Evolutionary conservation across 2,113 vertebrate genomes (phyloP).

Genomic region (Toxotes jaculatrix): DNA sequence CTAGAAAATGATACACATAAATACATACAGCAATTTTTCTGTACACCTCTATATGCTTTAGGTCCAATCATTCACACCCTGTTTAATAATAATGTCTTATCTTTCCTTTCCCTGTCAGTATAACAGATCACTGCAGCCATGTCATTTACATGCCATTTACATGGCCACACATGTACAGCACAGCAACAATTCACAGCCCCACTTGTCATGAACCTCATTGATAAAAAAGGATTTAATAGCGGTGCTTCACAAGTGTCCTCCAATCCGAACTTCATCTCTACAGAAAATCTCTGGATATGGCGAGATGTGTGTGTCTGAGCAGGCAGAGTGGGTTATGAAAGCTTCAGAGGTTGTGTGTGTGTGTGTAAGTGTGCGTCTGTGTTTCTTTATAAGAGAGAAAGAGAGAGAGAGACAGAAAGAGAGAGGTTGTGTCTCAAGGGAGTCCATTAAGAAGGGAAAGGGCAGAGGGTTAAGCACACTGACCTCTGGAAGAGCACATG

Average conservation of each 20-base stretch:
- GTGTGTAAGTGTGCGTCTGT: not conserved
- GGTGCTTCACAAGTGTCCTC: slow-evolving; percentile 15
- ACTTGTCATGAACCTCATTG: slow-evolving; percentile 11
- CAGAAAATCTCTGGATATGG: slow-evolving; percentile 28
- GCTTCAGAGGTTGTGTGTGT: not conserved
- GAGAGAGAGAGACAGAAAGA: not conserved
- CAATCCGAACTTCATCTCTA: slow-evolving; percentile 20
- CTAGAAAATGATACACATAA: slow-evolving; percentile 10
- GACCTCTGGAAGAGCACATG: slow-evolving; percentile 9
- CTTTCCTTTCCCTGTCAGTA: slow-evolving; percentile 4
- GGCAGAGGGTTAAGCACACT: slow-evolving; percentile 46
- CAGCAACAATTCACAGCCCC: not conserved
- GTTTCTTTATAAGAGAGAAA: too few species aligned
- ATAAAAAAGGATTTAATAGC: slow-evolving; percentile 47
- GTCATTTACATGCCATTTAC: slow-evolving; percentile 3
- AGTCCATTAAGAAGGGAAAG: slow-evolving; percentile 53
- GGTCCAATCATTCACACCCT: slow-evolving; percentile 2
- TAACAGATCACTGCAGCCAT: not conserved
- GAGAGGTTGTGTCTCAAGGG: slow-evolving; percentile 36
- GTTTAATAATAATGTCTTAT: slow-evolving; percentile 17
- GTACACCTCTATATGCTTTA: not conserved
- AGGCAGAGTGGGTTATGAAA: slow-evolving; percentile 21
- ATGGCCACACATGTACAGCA: not conserved
- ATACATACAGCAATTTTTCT: not conserved
- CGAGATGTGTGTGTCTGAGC: slow-evolving; percentile 5